Evolutionary conservation across 2,797 vertebrate genomes (phyloP), one percentile per base, ranked within the genome.

Genomic region (Clarias fuscus): DNA sequence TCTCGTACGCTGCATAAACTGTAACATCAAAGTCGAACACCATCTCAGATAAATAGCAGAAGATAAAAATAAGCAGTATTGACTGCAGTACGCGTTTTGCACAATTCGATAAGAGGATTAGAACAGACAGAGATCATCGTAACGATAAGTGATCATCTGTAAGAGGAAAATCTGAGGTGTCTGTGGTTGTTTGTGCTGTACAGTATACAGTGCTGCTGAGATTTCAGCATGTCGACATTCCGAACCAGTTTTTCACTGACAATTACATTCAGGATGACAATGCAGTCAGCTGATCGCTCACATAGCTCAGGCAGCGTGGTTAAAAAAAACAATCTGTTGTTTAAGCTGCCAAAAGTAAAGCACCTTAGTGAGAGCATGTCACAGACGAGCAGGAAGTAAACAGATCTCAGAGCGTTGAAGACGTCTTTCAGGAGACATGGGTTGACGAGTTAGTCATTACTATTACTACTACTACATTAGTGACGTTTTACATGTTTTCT

Each of bases 181-280:
- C 62, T 24, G 61, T n/a, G 24, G 24, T 62, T 10, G 61, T 33
- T 11, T 68, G 14, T 68, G 15, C 1, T 11, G 48, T 48, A 11
- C 3, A 48, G 2, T 11, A 13, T 53, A 17, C 43, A 11, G 33
- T 10, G 62, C 18, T 24, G 58, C 33, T 24, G 61, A 53, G 24
- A n/a, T n/a, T 18, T 20, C 30, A 11, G 15, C 43, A 2, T 56
- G 64, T 20, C 62, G 59, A 10, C 40, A 48, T 73, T 53, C 73
- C 33, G 61, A 94, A 94, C 94, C 93, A 90, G 93, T 94, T 94
- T 85, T 89, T 93, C 84, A 88, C 93, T 93, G 53, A 80, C 64
- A 78, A 5, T 27, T 37, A 11, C 7, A 53, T 18, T 84, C 27
- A 80, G 0, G 86, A 88, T 85, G 62, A 88, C 48, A 90, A 90